A percentile compares a stretch with the other conserved stretches of the same genome.
Evolutionary conservation across 37 sponge, comb jelly and placozoan genomes (phyloP).

Genomic region (Haliclona indistincta): DNA sequence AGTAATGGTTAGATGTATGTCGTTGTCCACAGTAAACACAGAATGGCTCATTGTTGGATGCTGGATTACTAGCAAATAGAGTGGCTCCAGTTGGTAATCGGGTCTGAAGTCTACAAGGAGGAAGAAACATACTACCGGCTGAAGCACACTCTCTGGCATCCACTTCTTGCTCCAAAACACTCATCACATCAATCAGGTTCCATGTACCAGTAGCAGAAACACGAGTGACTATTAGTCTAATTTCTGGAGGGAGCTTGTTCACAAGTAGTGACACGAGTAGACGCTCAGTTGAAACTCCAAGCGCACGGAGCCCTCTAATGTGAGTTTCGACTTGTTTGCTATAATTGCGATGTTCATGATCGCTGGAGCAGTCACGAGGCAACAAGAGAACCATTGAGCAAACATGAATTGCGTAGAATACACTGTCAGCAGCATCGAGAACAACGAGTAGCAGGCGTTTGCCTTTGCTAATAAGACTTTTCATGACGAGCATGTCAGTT

Average conservation of each 20-base stretch:
- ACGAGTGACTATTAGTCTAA: constrained; percentile 14
- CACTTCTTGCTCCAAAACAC: constrained; percentile 16
- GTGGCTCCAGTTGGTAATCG: too few species aligned
- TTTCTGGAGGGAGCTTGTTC: constrained; percentile 27
- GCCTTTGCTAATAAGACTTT: too few species aligned
- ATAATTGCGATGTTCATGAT: too few species aligned
- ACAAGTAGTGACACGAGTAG: constrained; percentile 20
- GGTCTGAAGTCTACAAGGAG: background rate
- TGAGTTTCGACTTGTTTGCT: constrained; percentile 35
- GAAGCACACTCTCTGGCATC: constrained; percentile 21
- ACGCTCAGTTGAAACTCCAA: constrained; percentile 32
- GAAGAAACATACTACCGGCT: background rate
- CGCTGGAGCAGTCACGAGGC: too few species aligned
- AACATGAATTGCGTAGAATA: too few species aligned
- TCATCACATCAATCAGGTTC: constrained; percentile 26
- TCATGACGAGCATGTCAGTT: too few species aligned
- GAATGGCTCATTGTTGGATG: background rate
- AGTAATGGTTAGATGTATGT: constrained; percentile 4
- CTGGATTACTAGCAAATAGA: too few species aligned
- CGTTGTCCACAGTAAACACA: constrained; percentile 16
- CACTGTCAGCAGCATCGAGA: too few species aligned
- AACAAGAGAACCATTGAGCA: too few species aligned
- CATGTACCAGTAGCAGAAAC: constrained; percentile 11
- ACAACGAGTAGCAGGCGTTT: too few species aligned
- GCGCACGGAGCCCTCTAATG: constrained; percentile 17